Evolutionary conservation across 2,113 vertebrate genomes (phyloP).

Genomic region (rat (Rattus norvegicus)): GRCr8 NC_086019.1:207072001-207072500

Average conservation of each 20-base stretch:
- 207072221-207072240: too few species aligned
- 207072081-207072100: conserved; percentile 89
- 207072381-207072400: neutral
- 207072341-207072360: conserved; percentile 86
- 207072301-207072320: conserved; percentile 91
- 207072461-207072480: neutral
- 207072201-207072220: too few species aligned
- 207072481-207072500: conserved; percentile 80
- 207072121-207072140: neutral
- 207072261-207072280: fast-evolving
- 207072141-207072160: neutral
- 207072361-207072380: neutral
- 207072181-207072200: neutral
- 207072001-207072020: conserved; percentile 88
- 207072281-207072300: conserved; percentile 79
- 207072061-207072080: conserved; percentile 83
- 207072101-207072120: neutral
- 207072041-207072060: conserved; percentile 82
- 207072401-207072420: neutral
- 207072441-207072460: fast-evolving
- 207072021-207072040: conserved; percentile 86
- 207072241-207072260: fast-evolving
- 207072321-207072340: conserved; percentile 91
- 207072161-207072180: neutral
- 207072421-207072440: too few species aligned